A percentile compares a stretch with the other conserved stretches of the same genome.
phyloP scores from a whole-genome alignment of 2,113 vertebrate genomes.

The Melanostigma gelatinosum region DNA sequence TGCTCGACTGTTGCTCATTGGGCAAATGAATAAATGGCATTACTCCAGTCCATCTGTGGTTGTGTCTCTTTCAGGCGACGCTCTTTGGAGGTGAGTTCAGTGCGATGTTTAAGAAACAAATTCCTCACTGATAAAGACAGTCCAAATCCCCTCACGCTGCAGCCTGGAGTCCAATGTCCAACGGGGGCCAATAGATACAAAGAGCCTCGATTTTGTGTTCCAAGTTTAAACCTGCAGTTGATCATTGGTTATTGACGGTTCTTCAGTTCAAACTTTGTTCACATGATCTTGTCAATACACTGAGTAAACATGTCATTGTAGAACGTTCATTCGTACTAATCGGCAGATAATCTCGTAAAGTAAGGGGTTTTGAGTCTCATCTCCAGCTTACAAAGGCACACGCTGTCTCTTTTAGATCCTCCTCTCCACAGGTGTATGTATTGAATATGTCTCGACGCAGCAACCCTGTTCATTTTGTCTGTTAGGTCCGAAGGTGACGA shows the following conservation, averaged over 20 bases:
- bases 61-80: conserved; percentile 34
- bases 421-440: not conserved
- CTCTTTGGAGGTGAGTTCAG: conserved; percentile 29
- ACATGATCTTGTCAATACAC: conserved; percentile 3
- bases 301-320: not conserved
- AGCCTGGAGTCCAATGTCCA: conserved; percentile 20
- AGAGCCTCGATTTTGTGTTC: not conserved
- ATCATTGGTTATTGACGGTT: conserved; percentile 12
- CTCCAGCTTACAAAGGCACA: not conserved
- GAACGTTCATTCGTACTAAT: not conserved
- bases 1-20: conserved; percentile 64
- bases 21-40: conserved; percentile 77
- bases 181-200: not conserved
- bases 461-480: conserved; percentile 72
- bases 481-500: conserved; percentile 79
- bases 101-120: not conserved
- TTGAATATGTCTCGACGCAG: conserved; percentile 43
- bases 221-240: conserved; percentile 2
- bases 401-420: not conserved
- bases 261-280: conserved; percentile 5
- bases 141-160: conserved; percentile 9
- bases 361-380: conserved; percentile 1
- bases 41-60: conserved; percentile 53
- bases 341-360: not conserved
- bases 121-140: conserved; percentile 40